Base-by-base conservation (phyloP, 37 sponge, comb jelly and placozoan genomes). In the Ephydatia muelleri region DNA sequence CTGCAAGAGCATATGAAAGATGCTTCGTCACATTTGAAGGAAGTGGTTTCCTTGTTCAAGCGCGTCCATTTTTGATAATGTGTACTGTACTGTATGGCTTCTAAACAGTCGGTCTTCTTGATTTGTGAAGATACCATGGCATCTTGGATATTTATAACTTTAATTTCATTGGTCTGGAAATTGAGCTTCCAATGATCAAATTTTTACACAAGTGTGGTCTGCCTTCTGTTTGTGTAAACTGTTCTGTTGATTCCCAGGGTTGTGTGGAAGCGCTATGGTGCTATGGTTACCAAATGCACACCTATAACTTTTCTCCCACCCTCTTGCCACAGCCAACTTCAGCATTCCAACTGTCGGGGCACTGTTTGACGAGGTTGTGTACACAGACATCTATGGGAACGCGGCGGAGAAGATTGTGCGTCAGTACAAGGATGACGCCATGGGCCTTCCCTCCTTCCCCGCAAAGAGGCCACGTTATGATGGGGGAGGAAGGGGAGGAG, bases 361-460 rank as follows among this genome's bases (percentile, higher is more conserved):
- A 12, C 31, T 83, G 6, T 93, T 93, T 84, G 91, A 93, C 49
- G 92, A 89, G 5, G 83, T 93, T 14, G 57, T 72, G 27, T 93
- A 68, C 80, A 57, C 80, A 19, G 92, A 91, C 36, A 87, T 87
- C 33, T 87, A 87, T 39, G 92, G 88, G 0, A 49, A 27, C 37
- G 88, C 88, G 6, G 83, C 92, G 26, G 84, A 91, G 22, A 91
- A 91, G 80, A 91, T 91, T 47, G 83, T 91, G 33, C 69, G 76
- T 4, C 90, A 90, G 73, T 90, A 90, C 68, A 68, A 49, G 14
- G 90, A 90, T 4, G 90, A 90, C 38, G 90, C 90, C 37, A 65
- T 82, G 38, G 90, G 86, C 4, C 69, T 85, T 14, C 82, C 82
- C n/a, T 79, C 75, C 39, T 85, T 77, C 72, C 78, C 78, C 28